Evolutionary conservation across 1,140 invertebrate genomes (phyloP).

Genomic region (Delia radicum): DNA sequence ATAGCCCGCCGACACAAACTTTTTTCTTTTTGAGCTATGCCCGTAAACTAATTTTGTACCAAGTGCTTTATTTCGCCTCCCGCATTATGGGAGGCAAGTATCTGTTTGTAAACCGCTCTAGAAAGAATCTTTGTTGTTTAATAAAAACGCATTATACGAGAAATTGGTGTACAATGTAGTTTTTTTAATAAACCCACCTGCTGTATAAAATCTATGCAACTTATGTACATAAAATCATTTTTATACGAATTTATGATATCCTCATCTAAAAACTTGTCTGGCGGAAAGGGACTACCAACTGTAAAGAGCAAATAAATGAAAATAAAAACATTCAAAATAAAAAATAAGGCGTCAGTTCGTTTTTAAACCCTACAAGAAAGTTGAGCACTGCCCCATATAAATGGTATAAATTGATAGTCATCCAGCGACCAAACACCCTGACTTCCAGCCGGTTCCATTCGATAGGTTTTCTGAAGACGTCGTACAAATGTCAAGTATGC

Average conservation of each 20-base stretch:
- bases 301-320: too few relatives aligned
- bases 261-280: constrained; percentile 80
- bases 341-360: neutral
- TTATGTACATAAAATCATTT: constrained; percentile 91
- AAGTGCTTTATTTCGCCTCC: too few relatives aligned
- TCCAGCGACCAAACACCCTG: constrained; percentile 98
- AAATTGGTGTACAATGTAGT: constrained; percentile 11
- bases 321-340: constrained; percentile 31
- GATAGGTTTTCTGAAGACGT: constrained; percentile 85
- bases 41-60: too few relatives aligned
- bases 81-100: too few relatives aligned
- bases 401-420: constrained; percentile 98
- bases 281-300: constrained; percentile 81
- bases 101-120: too few relatives aligned
- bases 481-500: constrained; percentile 87
- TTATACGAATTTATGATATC: constrained; percentile 73
- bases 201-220: constrained; percentile 92
- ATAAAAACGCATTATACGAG: neutral
- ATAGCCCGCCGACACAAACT: too few relatives aligned
- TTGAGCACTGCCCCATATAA: constrained; percentile 98
- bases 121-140: too few relatives aligned
- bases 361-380: constrained; percentile 69
- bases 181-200: constrained; percentile 57
- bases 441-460: constrained; percentile 99
- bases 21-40: too few relatives aligned